Percentiles rank a stretch among this genome's conserved stretches.
These are phyloP conservation scores for Cheilosia vernalis DNA, from an alignment of 2,888 invertebrate genomes.

Conservation along the genomic window DNA sequence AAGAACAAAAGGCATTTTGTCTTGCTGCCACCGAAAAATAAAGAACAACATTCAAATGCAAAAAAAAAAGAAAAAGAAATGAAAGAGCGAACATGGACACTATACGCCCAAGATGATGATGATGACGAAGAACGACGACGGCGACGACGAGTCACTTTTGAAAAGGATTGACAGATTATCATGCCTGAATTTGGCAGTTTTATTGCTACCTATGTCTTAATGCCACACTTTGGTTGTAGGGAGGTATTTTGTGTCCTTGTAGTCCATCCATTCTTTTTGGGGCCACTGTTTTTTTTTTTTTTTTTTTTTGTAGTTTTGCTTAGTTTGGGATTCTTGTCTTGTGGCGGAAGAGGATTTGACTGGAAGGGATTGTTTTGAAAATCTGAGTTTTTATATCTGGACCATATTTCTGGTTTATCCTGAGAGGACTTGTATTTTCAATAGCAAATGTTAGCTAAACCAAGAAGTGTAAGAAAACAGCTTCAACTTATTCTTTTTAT, in stretches of 20 bases:
- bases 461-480: no score
- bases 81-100: constrained; percentile 9
- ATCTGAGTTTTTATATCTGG: no score
- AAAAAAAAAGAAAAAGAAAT: background rate
- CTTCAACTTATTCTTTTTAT: no score
- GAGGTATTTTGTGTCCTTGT: constrained; percentile 56
- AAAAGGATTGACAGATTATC: constrained; percentile 75
- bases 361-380: no score
- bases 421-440: no score
- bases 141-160: constrained; percentile 70
- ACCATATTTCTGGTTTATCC: no score
- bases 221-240: constrained; percentile 70
- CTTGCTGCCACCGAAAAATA: constrained; percentile 55
- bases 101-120: background rate
- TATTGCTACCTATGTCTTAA: constrained; percentile 74
- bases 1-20: constrained; percentile 70
- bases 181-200: constrained; percentile 75
- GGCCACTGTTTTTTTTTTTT: no score
- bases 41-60: constrained; percentile 35
- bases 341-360: no score
- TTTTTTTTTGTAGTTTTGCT: background rate
- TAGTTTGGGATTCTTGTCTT: background rate
- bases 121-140: constrained; percentile 15
- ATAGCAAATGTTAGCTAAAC: no score
- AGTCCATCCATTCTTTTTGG: background rate